Conservation (phyloP, 1,140 invertebrate genomes). For the Chelonus insularis region DNA sequence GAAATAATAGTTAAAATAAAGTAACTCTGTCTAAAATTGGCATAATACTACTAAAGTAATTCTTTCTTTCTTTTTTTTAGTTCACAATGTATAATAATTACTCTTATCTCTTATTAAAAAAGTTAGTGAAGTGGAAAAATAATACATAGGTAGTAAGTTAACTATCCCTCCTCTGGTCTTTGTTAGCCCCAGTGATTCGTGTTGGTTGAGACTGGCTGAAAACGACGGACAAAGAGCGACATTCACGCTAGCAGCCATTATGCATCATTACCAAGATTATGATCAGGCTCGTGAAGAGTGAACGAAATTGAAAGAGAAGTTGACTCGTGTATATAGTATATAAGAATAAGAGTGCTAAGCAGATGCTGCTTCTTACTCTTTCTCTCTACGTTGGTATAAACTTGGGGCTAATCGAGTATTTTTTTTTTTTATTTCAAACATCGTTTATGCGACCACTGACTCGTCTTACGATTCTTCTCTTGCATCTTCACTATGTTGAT, state of each 20-base stretch:
- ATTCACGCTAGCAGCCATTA: constrained; percentile 59
- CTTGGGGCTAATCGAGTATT: constrained; percentile 14
- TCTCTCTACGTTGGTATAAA: constrained; percentile 2
- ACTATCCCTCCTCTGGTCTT: too few relatives aligned
- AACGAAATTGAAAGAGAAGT: constrained; percentile 29
- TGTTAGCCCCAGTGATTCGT: constrained; percentile 8
- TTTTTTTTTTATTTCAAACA: constrained; percentile 4
- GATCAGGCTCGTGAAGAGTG: constrained; percentile 45
- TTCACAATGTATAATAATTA: too few relatives aligned
- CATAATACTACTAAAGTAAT: too few relatives aligned
- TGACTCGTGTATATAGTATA: neutral
- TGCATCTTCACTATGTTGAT: neutral
- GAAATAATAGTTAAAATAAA: too few relatives aligned
- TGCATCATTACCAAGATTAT: constrained; percentile 62
- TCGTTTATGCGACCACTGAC: constrained; percentile 16
- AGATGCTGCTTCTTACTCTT: constrained; percentile 6
- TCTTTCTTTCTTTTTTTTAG: too few relatives aligned
- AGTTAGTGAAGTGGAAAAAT: too few relatives aligned
- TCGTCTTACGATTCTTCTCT: too few relatives aligned
- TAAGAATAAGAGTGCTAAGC: neutral
- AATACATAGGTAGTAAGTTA: too few relatives aligned
- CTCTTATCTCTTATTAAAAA: too few relatives aligned
- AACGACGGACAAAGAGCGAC: constrained; percentile 55
- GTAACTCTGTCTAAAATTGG: too few relatives aligned
- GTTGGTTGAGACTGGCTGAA: constrained; percentile 18